phyloP scores from a whole-genome alignment of 2,797 vertebrate genomes.

The Spinus olivaceus region DNA sequence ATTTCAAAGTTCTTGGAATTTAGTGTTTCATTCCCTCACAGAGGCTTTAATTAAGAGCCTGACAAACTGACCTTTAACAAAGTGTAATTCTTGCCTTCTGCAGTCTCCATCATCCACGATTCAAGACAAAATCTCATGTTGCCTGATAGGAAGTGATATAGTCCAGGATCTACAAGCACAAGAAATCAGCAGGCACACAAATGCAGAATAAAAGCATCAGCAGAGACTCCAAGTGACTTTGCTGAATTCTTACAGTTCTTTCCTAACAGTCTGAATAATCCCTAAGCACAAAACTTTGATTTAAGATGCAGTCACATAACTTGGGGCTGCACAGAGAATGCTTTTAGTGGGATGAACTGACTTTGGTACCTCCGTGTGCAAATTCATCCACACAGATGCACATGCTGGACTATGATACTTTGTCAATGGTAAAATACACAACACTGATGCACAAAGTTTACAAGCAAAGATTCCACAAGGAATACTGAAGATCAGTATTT shows the following conservation, averaged over 20 bases:
- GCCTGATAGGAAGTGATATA: neutral
- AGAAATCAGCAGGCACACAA: neutral
- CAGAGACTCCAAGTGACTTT: neutral
- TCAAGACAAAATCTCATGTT: neutral
- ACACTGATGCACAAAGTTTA: neutral
- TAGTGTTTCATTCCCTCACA: neutral
- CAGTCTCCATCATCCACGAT: neutral
- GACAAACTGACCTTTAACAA: neutral
- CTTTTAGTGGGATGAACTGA: neutral
- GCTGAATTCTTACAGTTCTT: neutral
- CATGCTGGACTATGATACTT: neutral
- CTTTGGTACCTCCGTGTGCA: neutral
- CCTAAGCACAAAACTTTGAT: neutral
- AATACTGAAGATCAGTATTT: neutral
- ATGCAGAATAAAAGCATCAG: neutral
- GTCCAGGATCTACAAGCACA: neutral
- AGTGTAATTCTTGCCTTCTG: neutral
- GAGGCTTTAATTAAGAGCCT: neutral
- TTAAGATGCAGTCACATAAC: neutral
- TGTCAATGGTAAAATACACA: neutral
- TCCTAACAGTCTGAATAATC: neutral
- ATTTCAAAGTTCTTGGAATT: neutral
- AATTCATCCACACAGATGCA: neutral
- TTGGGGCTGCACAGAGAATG: neutral
- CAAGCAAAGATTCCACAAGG: neutral